Evolutionary conservation across 2,888 invertebrate species (phyloP), one percentile per base, ranked within the genome.

Genomic region (Steromphala cineraria): DNA sequence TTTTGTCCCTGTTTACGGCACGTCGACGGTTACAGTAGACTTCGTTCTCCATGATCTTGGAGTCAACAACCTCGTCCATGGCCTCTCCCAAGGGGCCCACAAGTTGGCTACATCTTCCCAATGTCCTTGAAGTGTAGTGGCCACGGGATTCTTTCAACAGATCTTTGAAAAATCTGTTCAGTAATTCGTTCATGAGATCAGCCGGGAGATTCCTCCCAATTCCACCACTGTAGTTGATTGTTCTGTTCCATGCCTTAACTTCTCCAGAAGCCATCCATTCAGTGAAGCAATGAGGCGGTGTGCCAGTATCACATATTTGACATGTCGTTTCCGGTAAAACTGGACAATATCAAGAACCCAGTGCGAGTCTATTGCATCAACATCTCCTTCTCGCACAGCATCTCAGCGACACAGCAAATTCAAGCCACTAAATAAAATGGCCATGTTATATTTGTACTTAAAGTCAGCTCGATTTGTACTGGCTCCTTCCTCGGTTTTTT

Each of bases 301-400:
- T 21, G 84, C 83, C 2, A 85, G 71, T 36, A 84, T 83, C 0
- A 83, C 53, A 71, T 84, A 87, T 80, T 85, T 86, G 4, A 81
- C 76, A 67, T 83, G 83, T 36, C 36, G 53, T 24, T 55, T 77
- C 4, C 28, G n/a, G n/a, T 79, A 78, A 21, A 79, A 79, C 7
- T 81, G 67, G 17, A 81, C 10, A 5, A 82, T 24, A 31, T 82
- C 82, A 4, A 80, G 31, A 24, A 53, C 40, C 85, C 85, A 86
- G 62, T 83, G 83, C 3, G 82, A 76, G 24, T 86, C 71, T 76
- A 86, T 87, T 2, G 85, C 85, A n/a, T 81, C 82, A 2, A 85
- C 87, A 71, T 86, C 86, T 2, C 82, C 86, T 79, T 86, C 84
- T 76, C 85, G 71, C 5, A 86, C 85, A 5, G 86, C 87, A 79